Evolutionary conservation across 2,888 invertebrate genomes (phyloP).

Genomic region (Calameuta filiformis): DNA sequence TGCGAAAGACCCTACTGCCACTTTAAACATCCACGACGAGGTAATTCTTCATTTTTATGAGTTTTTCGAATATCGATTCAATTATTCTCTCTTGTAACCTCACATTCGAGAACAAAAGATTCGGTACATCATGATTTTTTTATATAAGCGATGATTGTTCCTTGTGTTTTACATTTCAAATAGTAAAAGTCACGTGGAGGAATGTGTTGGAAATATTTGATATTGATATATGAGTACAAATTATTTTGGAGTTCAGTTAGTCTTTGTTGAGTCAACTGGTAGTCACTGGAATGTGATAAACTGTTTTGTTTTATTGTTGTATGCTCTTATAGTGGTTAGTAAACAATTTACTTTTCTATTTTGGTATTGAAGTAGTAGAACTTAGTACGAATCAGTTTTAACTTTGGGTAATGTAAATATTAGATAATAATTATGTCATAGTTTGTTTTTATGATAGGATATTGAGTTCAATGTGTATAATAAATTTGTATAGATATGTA

Average conservation of each 20-base stretch:
- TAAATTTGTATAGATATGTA: background rate
- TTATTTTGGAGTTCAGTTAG: background rate
- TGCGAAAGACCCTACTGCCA: slow-evolving; percentile 94
- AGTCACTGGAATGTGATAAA: background rate
- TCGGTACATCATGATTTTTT: background rate
- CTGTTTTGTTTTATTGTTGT: background rate
- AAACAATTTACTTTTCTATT: background rate
- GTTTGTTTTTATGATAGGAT: background rate
- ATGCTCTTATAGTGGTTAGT: background rate
- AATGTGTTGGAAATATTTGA: background rate
- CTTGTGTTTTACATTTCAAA: background rate
- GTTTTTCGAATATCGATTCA: background rate
- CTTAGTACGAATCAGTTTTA: background rate
- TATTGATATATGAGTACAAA: background rate
- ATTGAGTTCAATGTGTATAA: background rate
- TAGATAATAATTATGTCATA: background rate
- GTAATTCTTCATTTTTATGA: slow-evolving; percentile 54
- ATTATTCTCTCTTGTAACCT: background rate
- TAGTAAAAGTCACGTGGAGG: background rate
- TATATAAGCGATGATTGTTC: background rate
- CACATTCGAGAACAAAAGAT: background rate
- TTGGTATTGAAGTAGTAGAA: background rate
- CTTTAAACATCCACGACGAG: slow-evolving; percentile 86
- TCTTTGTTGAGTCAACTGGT: background rate
- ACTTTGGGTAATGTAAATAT: background rate